These are phyloP conservation scores for Nycticryphes semicollaris DNA, from an alignment of 2,113 vertebrate species.

Conservation along the genomic window DNA sequence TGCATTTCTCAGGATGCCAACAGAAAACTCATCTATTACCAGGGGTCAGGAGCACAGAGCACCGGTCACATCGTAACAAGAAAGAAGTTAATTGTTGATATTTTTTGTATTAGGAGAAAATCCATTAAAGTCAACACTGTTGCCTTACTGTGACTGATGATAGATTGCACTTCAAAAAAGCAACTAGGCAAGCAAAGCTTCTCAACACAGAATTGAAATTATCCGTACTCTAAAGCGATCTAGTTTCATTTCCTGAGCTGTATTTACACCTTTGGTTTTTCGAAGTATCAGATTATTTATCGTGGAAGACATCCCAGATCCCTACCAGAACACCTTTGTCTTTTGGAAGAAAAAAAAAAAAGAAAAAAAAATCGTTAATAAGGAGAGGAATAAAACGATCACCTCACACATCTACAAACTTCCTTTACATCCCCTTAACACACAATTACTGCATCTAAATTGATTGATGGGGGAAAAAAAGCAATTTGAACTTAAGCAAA, in stretches of 20 bases:
- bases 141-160: neutral
- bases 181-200: neutral
- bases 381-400: constrained; percentile 44
- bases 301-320: constrained; percentile 31
- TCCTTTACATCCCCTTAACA: constrained; percentile 60
- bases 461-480: neutral
- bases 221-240: neutral
- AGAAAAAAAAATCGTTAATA: constrained; percentile 1
- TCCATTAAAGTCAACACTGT: neutral
- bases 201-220: constrained; percentile 46
- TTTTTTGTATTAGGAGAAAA: neutral
- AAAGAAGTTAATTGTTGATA: neutral
- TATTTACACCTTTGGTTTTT: constrained; percentile 4
- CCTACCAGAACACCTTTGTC: constrained; percentile 10
- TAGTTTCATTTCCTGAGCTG: constrained; percentile 8
- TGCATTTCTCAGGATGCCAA: neutral
- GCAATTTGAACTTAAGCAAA: constrained; percentile 21
- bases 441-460: constrained; percentile 19
- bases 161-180: neutral
- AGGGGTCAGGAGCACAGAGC: neutral
- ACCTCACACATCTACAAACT: constrained; percentile 50
- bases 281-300: constrained; percentile 35
- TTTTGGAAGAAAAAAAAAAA: neutral
- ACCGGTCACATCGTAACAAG: neutral
- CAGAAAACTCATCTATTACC: neutral